Conservation (phyloP, 2,113 vertebrate genomes). For the Upupa epops region DNA sequence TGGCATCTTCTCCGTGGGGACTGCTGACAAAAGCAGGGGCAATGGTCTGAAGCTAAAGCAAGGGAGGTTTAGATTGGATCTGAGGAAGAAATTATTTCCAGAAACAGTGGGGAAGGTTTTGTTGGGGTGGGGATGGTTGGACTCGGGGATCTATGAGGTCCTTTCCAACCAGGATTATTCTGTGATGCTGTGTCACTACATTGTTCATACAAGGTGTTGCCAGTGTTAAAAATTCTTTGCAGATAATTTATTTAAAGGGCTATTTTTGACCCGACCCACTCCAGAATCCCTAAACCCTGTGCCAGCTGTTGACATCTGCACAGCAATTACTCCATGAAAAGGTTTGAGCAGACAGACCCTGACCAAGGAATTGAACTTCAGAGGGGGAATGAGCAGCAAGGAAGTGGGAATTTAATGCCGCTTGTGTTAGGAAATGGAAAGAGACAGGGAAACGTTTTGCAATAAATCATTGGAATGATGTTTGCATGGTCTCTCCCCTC, state of each 20-base stretch:
- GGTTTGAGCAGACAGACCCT: not conserved
- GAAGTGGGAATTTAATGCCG: not conserved
- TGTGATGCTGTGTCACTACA: no score
- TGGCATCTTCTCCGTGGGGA: no score
- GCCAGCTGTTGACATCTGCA: not conserved
- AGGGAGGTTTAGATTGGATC: no score
- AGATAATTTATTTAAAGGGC: not conserved
- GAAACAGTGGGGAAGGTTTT: no score
- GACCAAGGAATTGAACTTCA: not conserved
- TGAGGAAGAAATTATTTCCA: no score
- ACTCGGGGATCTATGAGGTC: no score
- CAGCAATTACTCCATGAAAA: not conserved
- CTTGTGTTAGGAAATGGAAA: not conserved
- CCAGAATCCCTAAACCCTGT: not conserved
- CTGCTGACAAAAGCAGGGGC: no score
- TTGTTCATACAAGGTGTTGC: not conserved
- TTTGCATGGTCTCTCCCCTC: not conserved
- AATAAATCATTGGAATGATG: not conserved
- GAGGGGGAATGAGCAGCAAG: not conserved
- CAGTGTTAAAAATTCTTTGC: not conserved
- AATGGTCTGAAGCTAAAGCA: no score
- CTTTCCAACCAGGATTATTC: no score
- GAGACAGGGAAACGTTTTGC: not conserved
- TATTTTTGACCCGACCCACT: not conserved
- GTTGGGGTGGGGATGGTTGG: no score